A percentile compares a stretch with the other conserved stretches of the same genome.
phyloP scores from a whole-genome alignment of 2,888 invertebrate species.

The Limnephilus lunatus region DNA sequence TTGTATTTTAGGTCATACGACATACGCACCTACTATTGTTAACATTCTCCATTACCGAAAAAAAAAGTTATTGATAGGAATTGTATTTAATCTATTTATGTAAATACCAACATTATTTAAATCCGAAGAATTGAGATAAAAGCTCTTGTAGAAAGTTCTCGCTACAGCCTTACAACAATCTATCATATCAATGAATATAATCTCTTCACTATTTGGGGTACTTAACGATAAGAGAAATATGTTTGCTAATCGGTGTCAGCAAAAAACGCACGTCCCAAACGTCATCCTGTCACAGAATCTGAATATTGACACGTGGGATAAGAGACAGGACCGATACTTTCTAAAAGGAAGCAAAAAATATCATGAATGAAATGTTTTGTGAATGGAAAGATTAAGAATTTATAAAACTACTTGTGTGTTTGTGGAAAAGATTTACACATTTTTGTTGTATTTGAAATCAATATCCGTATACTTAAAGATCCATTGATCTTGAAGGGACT shows the following conservation, averaged over 20 bases:
- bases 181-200: background rate
- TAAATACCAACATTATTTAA: background rate
- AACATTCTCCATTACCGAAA: background rate
- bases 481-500: background rate
- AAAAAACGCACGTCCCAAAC: background rate
- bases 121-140: background rate
- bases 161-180: background rate
- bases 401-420: background rate
- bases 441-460: background rate
- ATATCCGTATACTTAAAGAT: background rate
- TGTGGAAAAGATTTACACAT: background rate
- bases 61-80: background rate
- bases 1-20: no score
- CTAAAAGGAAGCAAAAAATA: background rate
- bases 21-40: no score
- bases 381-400: background rate
- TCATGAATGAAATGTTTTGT: background rate
- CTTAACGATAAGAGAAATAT: background rate
- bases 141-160: background rate
- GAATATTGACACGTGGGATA: background rate
- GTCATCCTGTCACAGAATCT: background rate
- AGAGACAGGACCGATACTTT: constrained; percentile 2
- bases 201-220: background rate
- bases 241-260: background rate
- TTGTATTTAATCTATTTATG: background rate